Evolutionary conservation across 2,113 vertebrate species (phyloP), one percentile per base, ranked within the genome.

Genomic region (Sclerurus mexicanus): DNA sequence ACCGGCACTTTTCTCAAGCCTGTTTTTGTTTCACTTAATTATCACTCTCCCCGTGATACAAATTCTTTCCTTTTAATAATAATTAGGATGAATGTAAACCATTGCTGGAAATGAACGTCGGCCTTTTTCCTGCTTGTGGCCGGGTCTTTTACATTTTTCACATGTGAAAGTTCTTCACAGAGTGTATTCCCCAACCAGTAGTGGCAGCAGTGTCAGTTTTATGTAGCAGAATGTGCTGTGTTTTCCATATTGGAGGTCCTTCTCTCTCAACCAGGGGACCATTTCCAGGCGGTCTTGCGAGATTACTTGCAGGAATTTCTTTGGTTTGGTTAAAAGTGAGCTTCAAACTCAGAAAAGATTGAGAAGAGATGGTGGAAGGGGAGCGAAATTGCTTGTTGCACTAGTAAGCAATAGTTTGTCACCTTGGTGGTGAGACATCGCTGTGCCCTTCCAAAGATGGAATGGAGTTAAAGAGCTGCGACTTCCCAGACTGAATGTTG

Each of bases 281-380:
- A 9, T 46, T 85, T 30, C 3, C 11, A 53, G 14, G 2, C 1
- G 0, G 23, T 42, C 10, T 35, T 35, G 23, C 0, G 0, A 15
- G 10, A 58, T 46, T 81, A 11, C 5, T 44, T 33, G 27, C 0
- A 0, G 24, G 8, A 37, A 16, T 66, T 74, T 42, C 7, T 52
- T 42, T 42, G 18, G 2, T 42, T 79, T 18, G 9, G 3, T 89
- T 9, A 67, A 33, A 40, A 60, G 15, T 46, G 22, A 46, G 17
- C 2, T 66, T 27, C 37, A 13, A 12, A 4, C 2, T 42, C 17
- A 0, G 24, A 52, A 52, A 28, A 2, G 6, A 10, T 11, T 4
- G 10, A 66, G 7, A 24, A 72, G 55, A 50, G 11, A 31, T 12
- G 7, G 21, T 56, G 12, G 13, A 52, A 75, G 18, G 21, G 19